Evolutionary conservation across 2,888 invertebrate genomes (phyloP), one percentile per base, ranked within the genome.

Genomic region (Epiblema foenella): DNA sequence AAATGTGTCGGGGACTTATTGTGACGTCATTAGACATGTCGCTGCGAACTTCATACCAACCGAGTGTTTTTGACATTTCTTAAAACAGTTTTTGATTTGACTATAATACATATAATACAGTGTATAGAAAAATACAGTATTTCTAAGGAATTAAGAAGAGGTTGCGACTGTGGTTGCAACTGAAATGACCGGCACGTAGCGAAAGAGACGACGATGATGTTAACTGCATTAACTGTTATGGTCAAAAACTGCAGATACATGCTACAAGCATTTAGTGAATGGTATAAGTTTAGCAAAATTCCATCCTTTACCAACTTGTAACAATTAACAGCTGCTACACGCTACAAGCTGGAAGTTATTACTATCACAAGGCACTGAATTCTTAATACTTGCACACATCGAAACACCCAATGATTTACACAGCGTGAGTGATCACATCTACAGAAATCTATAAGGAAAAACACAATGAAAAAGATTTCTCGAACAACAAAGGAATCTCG

Each of bases 291-390:
- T 33, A n/a, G 8, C n/a, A 8, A 46, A 46, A n/a, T 46, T n/a
- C n/a, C 46, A 46, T 46, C 46, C n/a, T n/a, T 12, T 46, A 46
- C n/a, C 46, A 46, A 39, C n/a, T 15, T 7, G 46, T 15, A 46
- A 33, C 10, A 7, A 10, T 54, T 33, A 57, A n/a, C 39, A 17
- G 24, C 60, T 24, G 46, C 15, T 46, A 46, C 15, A 75, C 71
- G 74, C 75, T 75, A 76, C 71, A 73, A 74, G 76, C 69, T 71
- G 68, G 57, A 76, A 78, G 69, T 76, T 73, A 78, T 68, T 62
- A 74, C 76, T 80, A 80, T 77, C 75, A 82, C 81, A 85, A 85
- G 85, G 85, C 85, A 85, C 85, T 83, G 78, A 76, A 73, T 77
- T 80, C 75, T 78, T 82, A 77, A 77, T 75, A 68, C 75, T 56